Evolutionary conservation across 2,888 invertebrate genomes (phyloP).

Genomic region (Beris chalybata): DNA sequence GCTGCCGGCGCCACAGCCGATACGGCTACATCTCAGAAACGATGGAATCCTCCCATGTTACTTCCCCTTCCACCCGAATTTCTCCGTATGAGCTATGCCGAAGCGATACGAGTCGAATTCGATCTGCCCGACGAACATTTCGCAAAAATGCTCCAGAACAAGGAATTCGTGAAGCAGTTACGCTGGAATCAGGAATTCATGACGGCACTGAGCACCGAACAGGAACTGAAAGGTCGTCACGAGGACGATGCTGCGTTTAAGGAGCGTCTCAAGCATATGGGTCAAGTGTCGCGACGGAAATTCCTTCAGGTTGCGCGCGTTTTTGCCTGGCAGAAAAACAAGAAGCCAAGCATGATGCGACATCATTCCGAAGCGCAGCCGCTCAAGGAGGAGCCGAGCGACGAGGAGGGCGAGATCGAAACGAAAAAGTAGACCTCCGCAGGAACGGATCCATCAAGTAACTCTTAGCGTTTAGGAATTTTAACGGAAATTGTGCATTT

Average conservation of each 20-base stretch:
- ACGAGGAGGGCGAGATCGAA: conserved; percentile 58
- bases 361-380: conserved; percentile 61
- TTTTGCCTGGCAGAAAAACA: conserved; percentile 69
- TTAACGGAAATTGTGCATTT: conserved; percentile 18
- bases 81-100: conserved; percentile 59
- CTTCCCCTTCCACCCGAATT: conserved; percentile 79
- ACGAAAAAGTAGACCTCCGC: conserved; percentile 16
- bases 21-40: conserved; percentile 45
- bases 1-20: background rate
- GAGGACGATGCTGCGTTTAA: conserved; percentile 73
- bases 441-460: background rate
- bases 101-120: conserved; percentile 49
- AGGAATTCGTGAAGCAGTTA: conserved; percentile 86
- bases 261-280: conserved; percentile 79
- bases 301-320: conserved; percentile 78
- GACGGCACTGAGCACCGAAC: conserved; percentile 78
- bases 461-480: conserved; percentile 22
- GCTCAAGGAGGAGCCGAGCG: conserved; percentile 65
- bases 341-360: conserved; percentile 56
- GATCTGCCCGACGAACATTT: conserved; percentile 85
- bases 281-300: conserved; percentile 79
- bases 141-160: conserved; percentile 84
- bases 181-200: conserved; percentile 86
- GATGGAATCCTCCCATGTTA: conserved; percentile 79
- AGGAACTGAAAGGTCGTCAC: conserved; percentile 59